Conservation (phyloP, 2,797 vertebrate genomes). For the Lepus oiostolus region DNA sequence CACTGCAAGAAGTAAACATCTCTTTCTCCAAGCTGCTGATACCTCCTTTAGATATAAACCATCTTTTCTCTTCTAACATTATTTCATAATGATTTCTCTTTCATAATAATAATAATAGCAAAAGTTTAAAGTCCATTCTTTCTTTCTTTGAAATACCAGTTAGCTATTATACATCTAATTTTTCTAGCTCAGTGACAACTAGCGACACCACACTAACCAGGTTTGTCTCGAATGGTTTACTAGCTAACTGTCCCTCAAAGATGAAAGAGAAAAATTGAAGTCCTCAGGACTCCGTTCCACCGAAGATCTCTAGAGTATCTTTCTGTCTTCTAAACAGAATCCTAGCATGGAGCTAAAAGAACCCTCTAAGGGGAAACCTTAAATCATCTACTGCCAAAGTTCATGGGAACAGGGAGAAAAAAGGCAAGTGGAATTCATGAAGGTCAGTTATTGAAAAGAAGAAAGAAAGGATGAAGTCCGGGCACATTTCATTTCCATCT, state of each 20-base stretch:
- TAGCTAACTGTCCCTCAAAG: not conserved
- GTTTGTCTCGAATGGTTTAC: not conserved
- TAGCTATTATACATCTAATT: not conserved
- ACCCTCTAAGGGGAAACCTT: not conserved
- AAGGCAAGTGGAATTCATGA: conserved; percentile 18
- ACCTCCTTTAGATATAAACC: not conserved
- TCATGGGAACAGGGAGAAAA: conserved; percentile 34
- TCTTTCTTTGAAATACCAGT: not conserved
- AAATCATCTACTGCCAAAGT: not conserved
- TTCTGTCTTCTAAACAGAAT: not conserved
- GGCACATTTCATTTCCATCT: not conserved
- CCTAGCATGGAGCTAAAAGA: not conserved
- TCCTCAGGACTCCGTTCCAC: not conserved
- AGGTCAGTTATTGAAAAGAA: conserved; percentile 31
- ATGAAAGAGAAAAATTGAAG: not conserved
- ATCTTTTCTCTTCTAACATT: conserved; percentile 41
- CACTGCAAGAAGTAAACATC: conserved; percentile 30
- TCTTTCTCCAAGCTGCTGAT: conserved; percentile 25
- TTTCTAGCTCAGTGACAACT: not conserved
- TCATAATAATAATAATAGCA: conserved; percentile 1
- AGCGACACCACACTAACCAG: too few relatives aligned
- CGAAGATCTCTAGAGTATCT: not conserved
- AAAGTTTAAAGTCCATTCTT: conserved; percentile 8
- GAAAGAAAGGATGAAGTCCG: not conserved
- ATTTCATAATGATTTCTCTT: not conserved